Conservation (phyloP, 2,888 invertebrate species). For the Neoitamus cyanurus region DNA sequence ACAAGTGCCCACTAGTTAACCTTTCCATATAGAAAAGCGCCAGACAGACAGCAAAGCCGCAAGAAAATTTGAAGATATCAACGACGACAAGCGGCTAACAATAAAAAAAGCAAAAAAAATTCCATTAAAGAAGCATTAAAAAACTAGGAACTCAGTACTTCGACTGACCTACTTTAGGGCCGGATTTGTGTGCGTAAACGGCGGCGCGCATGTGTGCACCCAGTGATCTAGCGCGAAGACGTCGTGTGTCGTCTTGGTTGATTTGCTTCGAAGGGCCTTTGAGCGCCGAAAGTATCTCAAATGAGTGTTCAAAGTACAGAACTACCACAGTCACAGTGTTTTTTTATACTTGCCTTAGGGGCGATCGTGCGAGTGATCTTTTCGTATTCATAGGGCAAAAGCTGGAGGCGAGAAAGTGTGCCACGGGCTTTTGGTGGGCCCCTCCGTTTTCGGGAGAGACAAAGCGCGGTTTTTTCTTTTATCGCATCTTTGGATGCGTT, state of each 20-base stretch:
- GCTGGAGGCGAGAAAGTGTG: slow-evolving; percentile 9
- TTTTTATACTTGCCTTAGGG: neutral
- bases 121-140: neutral
- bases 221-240: neutral
- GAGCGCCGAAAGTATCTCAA: neutral
- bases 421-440: neutral
- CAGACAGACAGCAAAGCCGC: neutral
- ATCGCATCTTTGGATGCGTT: neutral
- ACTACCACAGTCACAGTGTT: neutral
- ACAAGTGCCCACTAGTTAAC: slow-evolving; percentile 19
- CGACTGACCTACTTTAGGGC: slow-evolving; percentile 31
- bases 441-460: neutral
- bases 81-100: neutral
- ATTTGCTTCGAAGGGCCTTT: slow-evolving; percentile 3
- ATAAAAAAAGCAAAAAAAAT: neutral
- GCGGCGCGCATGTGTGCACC: neutral
- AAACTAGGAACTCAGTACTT: slow-evolving; percentile 11
- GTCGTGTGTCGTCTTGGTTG: neutral
- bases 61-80: neutral
- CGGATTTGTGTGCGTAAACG: neutral
- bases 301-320: neutral
- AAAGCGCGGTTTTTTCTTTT: neutral
- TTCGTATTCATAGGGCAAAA: slow-evolving; percentile 4
- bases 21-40: slow-evolving; percentile 8
- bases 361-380: neutral